These are phyloP conservation scores for Macrosteles quadrilineatus DNA, from an alignment of 1,140 invertebrate genomes.

Conservation along the genomic window DNA sequence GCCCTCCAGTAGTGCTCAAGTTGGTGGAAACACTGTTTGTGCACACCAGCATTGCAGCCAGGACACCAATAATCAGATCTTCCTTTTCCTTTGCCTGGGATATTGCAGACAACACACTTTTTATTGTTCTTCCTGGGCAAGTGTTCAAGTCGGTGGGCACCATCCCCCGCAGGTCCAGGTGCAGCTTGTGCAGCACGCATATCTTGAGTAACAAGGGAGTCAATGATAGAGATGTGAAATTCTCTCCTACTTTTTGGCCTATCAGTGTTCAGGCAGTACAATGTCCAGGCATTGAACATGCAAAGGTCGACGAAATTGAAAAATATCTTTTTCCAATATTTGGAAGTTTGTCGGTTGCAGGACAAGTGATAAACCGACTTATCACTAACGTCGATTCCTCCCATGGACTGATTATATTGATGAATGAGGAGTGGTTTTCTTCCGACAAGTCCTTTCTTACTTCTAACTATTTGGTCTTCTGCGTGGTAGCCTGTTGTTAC, in stretches of 20 bases:
- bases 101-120: background rate
- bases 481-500: constrained; percentile 1
- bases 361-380: constrained; percentile 6
- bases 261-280: constrained; percentile 6
- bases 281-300: background rate
- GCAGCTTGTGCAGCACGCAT: background rate
- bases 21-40: constrained; percentile 9
- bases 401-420: constrained; percentile 18
- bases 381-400: background rate
- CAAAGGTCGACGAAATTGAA: background rate
- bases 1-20: constrained; percentile 8
- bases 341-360: background rate
- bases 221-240: background rate
- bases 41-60: constrained; percentile 15
- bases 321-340: constrained; percentile 16
- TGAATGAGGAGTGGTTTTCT: constrained; percentile 22
- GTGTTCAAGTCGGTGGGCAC: background rate
- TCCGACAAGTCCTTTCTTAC: constrained; percentile 12
- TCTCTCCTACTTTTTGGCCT: background rate
- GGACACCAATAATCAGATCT: background rate
- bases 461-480: constrained; percentile 25
- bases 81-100: background rate
- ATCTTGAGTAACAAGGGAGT: background rate
- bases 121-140: background rate
- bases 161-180: background rate